Percentiles rank a stretch among this genome's conserved stretches.
These are phyloP conservation scores for Penaeus japonicus DNA, from an alignment of 1,140 invertebrate genomes.

Conservation along the genomic window DNA sequence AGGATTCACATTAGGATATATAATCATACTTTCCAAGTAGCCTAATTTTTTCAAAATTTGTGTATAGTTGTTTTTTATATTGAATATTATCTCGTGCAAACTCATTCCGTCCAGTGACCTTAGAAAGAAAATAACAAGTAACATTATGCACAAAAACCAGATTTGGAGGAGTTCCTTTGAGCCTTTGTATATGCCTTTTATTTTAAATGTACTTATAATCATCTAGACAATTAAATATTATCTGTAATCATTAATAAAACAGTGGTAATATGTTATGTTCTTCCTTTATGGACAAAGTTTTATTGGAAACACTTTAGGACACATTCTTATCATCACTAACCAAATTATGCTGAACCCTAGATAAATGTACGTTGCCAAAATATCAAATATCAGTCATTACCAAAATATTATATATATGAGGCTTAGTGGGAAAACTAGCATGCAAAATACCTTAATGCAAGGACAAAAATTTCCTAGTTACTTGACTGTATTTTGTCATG, in stretches of 20 bases:
- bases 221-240: background rate
- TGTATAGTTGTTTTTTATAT: background rate
- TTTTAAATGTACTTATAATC: background rate
- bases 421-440: background rate
- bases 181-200: background rate
- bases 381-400: background rate
- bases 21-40: background rate
- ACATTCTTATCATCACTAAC: background rate
- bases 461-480: background rate
- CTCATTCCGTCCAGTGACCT: background rate
- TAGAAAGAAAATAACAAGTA: background rate
- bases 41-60: background rate
- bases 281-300: background rate
- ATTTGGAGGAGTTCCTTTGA: background rate
- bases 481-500: background rate
- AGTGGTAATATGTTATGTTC: background rate
- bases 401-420: background rate
- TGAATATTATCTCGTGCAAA: background rate
- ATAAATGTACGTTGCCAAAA: background rate
- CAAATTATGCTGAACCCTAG: background rate
- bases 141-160: background rate
- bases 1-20: background rate
- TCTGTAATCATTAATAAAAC: background rate
- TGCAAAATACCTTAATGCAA: background rate
- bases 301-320: background rate